These are phyloP conservation scores for Euzetes globulus DNA, from an alignment of 2,888 invertebrate species.

Conservation along the genomic window DNA sequence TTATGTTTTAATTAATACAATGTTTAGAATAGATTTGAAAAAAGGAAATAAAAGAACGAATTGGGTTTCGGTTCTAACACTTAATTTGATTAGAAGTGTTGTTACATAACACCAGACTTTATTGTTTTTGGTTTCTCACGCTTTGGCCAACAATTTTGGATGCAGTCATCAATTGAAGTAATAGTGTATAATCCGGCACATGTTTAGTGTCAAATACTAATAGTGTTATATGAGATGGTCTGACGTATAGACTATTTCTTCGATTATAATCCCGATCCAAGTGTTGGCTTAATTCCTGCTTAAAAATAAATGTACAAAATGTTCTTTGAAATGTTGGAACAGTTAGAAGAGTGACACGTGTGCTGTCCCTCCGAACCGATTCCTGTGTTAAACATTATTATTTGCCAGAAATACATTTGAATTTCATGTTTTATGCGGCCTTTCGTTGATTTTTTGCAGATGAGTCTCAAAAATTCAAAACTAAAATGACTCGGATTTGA, in stretches of 20 bases:
- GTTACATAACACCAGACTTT: constrained; percentile 24
- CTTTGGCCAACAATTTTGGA: neutral
- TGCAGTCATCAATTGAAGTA: neutral
- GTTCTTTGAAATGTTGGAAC: neutral
- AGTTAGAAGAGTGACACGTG: constrained; percentile 17
- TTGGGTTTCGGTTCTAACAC: too few species aligned
- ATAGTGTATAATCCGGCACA: constrained; percentile 23
- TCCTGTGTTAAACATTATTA: neutral
- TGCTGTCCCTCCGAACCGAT: neutral
- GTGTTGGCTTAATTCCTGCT: constrained; percentile 21
- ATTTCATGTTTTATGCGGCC: neutral
- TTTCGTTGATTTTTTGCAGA: neutral
- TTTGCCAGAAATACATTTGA: constrained; percentile 13
- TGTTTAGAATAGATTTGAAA: neutral
- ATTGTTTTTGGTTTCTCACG: constrained; percentile 20
- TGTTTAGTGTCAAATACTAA: constrained; percentile 31
- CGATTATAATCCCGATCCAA: constrained; percentile 13
- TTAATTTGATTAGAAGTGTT: neutral
- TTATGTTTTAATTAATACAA: neutral
- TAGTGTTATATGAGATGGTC: constrained; percentile 26
- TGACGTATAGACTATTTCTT: constrained; percentile 21
- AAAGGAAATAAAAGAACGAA: neutral
- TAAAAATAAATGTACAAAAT: neutral
- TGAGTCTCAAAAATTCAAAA: neutral
- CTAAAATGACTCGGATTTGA: constrained; percentile 3